Evolutionary conservation across 2,797 vertebrate genomes (phyloP), one percentile per base, ranked within the genome.

Genomic region (Paratrypauchen microcephalus): DNA sequence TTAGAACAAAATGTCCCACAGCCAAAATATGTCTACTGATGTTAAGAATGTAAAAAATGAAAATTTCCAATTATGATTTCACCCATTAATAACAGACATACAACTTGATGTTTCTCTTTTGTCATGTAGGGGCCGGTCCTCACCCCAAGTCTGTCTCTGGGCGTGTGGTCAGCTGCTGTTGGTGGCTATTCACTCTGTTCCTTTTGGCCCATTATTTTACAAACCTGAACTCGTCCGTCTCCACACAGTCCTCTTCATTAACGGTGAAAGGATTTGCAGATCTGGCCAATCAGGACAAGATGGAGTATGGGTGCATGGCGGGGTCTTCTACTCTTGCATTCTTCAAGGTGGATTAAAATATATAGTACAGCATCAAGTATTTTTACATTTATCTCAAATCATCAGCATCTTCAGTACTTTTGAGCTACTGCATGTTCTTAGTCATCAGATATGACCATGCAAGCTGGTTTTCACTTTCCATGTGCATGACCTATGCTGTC

Each of bases 161-260:
- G 47, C 90, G 95, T 2, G 87, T 96, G 41, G 87, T 96, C 13
- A 91, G 93, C 24, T 92, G 94, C 66, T 93, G 90, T 81, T 97
- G 95, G 96, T 97, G 96, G 96, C 75, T 96, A 11, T 97, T 97
- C 75, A 87, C 93, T 18, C 77, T 96, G 0, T 87, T 95, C 32
- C 80, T 97, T 65, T 81, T 97, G 82, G 94, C 95, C 0, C 94
- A 92, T 70, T 97, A 97, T 86, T 94, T 95, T 12, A 94, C 95
- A 78, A 95, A 93, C 86, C 93, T 96, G 83, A 94, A 89, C 0
- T 92, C 93, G 2, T 88, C 92, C 58, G 87, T 91, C 76, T 85
- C 83, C 64, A 76, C 92, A 0, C 92, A 94, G 62, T 91, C 88
- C 0, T 83, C 92, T 62, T 90, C 94, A 7, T 82, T 92, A 19